These are phyloP conservation scores for Tetheella fluctuosa DNA, from an alignment of 2,888 invertebrate species.

Conservation along the genomic window DNA sequence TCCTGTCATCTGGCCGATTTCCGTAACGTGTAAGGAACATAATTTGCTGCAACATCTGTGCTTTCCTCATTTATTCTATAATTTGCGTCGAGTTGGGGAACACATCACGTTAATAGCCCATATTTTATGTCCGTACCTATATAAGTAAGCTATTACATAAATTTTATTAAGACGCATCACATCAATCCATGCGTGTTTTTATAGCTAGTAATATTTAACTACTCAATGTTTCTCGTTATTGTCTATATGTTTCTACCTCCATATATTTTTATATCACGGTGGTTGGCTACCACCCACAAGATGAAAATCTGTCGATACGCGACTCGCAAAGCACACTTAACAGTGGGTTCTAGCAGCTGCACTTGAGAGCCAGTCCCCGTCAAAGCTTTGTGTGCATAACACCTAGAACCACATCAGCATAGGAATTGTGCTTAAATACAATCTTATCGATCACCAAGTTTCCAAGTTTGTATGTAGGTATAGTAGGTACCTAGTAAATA, in stretches of 20 bases:
- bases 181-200: conserved; percentile 36
- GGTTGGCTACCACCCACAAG: too few relatives aligned
- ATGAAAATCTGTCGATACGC: too few relatives aligned
- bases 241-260: too few relatives aligned
- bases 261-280: too few relatives aligned
- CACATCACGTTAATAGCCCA: conserved; percentile 59
- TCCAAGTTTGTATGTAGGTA: background rate
- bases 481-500: background rate
- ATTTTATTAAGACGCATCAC: conserved; percentile 45
- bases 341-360: too few relatives aligned
- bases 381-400: too few relatives aligned
- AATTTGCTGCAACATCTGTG: conserved; percentile 64
- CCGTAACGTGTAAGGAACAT: conserved; percentile 46
- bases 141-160: conserved; percentile 31
- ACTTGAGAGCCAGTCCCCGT: too few relatives aligned
- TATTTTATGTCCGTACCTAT: conserved; percentile 41
- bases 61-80: conserved; percentile 63
- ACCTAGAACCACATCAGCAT: too few relatives aligned
- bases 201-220: background rate
- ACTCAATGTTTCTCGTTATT: too few relatives aligned
- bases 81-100: conserved; percentile 60
- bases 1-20: conserved; percentile 55
- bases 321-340: too few relatives aligned
- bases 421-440: too few relatives aligned
- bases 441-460: background rate